These are phyloP conservation scores for Cyrtonyx montezumae DNA, from an alignment of 2,113 vertebrate genomes.

Conservation along the genomic window DNA sequence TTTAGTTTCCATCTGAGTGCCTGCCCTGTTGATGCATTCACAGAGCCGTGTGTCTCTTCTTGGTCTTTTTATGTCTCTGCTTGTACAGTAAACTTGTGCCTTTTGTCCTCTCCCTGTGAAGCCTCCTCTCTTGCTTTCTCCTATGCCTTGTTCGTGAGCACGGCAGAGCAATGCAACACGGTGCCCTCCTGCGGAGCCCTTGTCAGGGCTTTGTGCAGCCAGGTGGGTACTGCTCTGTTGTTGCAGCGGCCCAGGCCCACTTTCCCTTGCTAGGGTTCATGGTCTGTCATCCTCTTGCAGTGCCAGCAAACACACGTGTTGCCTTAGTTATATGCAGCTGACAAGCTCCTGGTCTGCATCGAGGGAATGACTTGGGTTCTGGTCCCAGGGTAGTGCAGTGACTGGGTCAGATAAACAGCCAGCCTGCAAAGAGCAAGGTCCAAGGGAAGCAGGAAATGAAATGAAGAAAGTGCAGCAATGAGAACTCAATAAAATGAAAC, in stretches of 20 bases:
- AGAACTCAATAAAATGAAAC: neutral
- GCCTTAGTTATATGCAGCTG: neutral
- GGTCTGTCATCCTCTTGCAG: neutral
- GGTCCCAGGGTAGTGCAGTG: neutral
- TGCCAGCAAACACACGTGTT: neutral
- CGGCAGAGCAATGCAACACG: accelerated
- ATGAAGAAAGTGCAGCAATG: neutral
- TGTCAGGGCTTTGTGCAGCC: neutral
- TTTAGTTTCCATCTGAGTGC: conserved; percentile 6
- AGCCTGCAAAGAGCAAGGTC: neutral
- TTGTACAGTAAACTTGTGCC: neutral
- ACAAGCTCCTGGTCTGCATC: neutral
- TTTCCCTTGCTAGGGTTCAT: neutral
- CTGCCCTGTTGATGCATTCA: neutral
- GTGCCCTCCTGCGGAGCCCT: neutral
- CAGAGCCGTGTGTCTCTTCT: neutral
- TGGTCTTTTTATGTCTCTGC: neutral
- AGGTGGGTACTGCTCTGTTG: neutral
- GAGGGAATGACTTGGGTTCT: neutral
- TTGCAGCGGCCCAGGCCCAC: neutral
- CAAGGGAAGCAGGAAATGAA: neutral
- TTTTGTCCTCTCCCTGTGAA: neutral
- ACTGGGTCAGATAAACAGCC: neutral
- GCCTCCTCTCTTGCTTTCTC: neutral
- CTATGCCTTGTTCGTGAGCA: neutral